Percentiles rank a stretch among this genome's conserved stretches.
Conservation (phyloP, 2,113 vertebrate species). For the Poecile atricapillus region DNA sequence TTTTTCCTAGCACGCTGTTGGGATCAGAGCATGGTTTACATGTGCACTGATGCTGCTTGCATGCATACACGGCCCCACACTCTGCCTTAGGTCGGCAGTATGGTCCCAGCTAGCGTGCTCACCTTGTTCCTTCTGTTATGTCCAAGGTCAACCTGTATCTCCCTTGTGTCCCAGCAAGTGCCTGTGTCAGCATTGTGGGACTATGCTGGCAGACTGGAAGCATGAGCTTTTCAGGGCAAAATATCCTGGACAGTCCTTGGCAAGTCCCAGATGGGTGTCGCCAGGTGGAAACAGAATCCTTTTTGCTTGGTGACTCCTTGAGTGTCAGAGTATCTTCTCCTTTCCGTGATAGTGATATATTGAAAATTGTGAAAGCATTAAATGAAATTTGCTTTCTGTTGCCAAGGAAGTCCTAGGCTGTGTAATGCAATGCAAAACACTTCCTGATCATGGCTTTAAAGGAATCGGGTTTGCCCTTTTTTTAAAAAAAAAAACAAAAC, state of each 20-base stretch:
- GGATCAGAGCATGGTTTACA: not conserved
- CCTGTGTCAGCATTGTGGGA: not conserved
- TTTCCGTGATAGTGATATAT: fast-evolving
- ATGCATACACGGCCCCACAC: fast-evolving
- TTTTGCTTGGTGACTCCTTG: fast-evolving
- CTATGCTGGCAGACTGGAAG: fast-evolving
- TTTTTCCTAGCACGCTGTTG: not conserved
- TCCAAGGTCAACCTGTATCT: fast-evolving
- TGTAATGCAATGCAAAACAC: not conserved
- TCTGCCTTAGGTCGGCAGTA: not conserved
- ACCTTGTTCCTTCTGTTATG: not conserved
- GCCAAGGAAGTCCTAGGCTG: not conserved
- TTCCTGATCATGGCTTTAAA: not conserved
- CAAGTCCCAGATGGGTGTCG: not conserved
- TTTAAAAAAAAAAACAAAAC: no score
- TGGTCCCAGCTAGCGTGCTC: no score
- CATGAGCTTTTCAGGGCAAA: not conserved
- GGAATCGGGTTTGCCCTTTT: not conserved
- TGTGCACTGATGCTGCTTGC: not conserved
- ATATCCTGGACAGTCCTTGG: not conserved
- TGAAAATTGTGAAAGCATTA: not conserved
- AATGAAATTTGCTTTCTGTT: not conserved
- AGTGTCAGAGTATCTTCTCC: not conserved
- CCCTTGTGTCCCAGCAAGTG: fast-evolving
- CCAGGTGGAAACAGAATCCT: not conserved